These are phyloP conservation scores for Mesocricetus auratus DNA, from an alignment of 2,113 vertebrate species.

Conservation along the genomic window DNA sequence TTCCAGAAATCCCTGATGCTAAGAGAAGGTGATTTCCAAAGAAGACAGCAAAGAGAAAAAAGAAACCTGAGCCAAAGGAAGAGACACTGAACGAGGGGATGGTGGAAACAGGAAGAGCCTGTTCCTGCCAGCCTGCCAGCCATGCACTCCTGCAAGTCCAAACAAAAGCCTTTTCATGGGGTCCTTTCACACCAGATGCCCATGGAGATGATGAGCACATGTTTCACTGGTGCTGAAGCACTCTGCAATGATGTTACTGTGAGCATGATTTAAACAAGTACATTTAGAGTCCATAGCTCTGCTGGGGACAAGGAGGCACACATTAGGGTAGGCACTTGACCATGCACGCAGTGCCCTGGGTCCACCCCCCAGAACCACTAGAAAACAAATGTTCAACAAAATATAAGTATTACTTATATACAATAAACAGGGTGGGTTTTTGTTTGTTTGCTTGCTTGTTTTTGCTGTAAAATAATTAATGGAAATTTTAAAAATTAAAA, in stretches of 20 bases:
- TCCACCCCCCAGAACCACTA: not conserved
- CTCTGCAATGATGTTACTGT: not conserved
- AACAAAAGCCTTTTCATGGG: slow-evolving; percentile 83
- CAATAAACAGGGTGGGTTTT: not conserved
- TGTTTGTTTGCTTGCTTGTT: not conserved
- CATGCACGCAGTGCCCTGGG: no score
- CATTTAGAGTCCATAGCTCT: not conserved
- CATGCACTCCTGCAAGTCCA: slow-evolving; percentile 91
- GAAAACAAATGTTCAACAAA: not conserved
- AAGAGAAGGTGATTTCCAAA: slow-evolving; percentile 91
- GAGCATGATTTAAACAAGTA: not conserved
- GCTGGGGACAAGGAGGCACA: no score
- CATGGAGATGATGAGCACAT: slow-evolving; percentile 92
- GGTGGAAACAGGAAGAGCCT: not conserved
- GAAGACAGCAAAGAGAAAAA: slow-evolving; percentile 90
- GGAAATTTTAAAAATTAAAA: slow-evolving; percentile 18
- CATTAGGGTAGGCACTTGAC: not conserved
- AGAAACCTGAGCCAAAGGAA: not conserved
- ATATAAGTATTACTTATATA: slow-evolving; percentile 27
- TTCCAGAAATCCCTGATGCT: not conserved
- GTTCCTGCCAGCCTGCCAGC: slow-evolving; percentile 68
- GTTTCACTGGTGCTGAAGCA: slow-evolving; percentile 93
- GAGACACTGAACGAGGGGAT: not conserved
- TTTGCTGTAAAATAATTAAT: not conserved
- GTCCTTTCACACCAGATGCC: slow-evolving; percentile 90